These are phyloP conservation scores for Phymorhynchus buccinoides DNA, from an alignment of 1,140 invertebrate species.

Conservation along the genomic window DNA sequence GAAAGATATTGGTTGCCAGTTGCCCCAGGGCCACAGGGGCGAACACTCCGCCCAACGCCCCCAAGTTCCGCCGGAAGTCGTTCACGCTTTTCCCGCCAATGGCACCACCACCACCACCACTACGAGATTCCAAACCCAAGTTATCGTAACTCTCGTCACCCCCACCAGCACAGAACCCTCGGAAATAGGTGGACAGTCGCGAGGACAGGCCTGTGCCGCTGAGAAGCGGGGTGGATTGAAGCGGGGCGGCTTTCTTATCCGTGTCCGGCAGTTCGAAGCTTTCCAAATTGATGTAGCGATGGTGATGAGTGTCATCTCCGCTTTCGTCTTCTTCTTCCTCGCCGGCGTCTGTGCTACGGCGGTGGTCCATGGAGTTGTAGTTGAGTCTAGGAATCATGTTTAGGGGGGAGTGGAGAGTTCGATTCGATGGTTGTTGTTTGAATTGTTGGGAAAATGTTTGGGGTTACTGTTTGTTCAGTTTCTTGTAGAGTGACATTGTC, in stretches of 20 bases:
- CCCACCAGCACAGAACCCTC: neutral
- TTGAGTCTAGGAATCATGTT: constrained; percentile 27
- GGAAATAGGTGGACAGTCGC: neutral
- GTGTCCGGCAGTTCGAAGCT: constrained; percentile 24
- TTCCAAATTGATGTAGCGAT: constrained; percentile 26
- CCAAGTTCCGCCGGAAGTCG: constrained; percentile 76
- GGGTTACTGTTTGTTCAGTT: too few species aligned
- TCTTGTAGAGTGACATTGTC: too few species aligned
- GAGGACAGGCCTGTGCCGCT: neutral
- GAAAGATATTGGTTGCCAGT: constrained; percentile 96
- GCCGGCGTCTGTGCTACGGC: neutral
- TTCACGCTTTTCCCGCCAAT: neutral
- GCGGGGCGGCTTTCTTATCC: neutral
- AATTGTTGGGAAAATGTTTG: too few species aligned
- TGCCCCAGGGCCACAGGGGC: constrained; percentile 96
- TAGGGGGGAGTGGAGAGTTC: neutral
- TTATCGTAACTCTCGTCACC: neutral
- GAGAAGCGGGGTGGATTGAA: constrained; percentile 14
- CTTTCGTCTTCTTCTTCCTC: neutral
- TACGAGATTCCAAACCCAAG: neutral
- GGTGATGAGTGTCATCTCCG: neutral
- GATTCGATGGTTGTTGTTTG: too few species aligned
- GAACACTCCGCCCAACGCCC: constrained; percentile 95
- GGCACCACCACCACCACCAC: neutral
- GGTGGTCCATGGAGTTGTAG: constrained; percentile 29